Evolutionary conservation across 2,888 invertebrate species (phyloP).

Genomic region (Sarcophaga caerulescens): DNA sequence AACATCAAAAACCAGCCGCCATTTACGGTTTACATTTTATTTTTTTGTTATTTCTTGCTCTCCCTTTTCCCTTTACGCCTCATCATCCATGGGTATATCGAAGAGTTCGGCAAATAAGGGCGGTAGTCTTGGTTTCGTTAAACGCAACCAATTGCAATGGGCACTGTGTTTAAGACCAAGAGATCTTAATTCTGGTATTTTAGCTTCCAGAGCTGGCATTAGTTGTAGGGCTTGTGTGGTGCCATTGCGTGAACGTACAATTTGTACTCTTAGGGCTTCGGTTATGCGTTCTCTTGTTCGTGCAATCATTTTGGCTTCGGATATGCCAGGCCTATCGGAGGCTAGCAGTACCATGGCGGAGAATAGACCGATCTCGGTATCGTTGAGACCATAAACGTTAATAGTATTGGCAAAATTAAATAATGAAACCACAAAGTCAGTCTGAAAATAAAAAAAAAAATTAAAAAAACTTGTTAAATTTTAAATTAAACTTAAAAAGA

Average conservation of each 20-base stretch:
- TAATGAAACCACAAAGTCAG: conserved; percentile 90
- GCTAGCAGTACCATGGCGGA: conserved; percentile 92
- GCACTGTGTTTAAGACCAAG: conserved; percentile 92
- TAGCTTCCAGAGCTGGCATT: conserved; percentile 82
- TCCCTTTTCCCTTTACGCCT: conserved; percentile 77
- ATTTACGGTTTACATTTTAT: conserved; percentile 37
- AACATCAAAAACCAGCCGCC: conserved; percentile 55
- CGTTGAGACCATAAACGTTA: conserved; percentile 89
- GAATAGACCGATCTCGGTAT: conserved; percentile 94
- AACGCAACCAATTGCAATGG: conserved; percentile 94
- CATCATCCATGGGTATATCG: conserved; percentile 95
- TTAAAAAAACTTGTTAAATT: background rate
- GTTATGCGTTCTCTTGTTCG: conserved; percentile 90
- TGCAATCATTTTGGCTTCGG: conserved; percentile 89
- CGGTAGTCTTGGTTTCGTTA: conserved; percentile 90
- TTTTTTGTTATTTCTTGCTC: background rate
- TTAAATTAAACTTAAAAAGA: background rate
- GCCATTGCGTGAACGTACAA: conserved; percentile 81
- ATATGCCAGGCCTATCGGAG: conserved; percentile 90
- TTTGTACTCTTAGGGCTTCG: conserved; percentile 93
- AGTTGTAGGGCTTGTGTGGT: conserved; percentile 81
- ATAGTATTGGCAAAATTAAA: conserved; percentile 90
- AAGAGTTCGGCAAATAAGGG: conserved; percentile 98
- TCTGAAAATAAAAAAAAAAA: conserved; percentile 83
- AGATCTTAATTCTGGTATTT: conserved; percentile 89